Evolutionary conservation across 2,888 invertebrate species (phyloP).

Genomic region (Meta bourneti): DNA sequence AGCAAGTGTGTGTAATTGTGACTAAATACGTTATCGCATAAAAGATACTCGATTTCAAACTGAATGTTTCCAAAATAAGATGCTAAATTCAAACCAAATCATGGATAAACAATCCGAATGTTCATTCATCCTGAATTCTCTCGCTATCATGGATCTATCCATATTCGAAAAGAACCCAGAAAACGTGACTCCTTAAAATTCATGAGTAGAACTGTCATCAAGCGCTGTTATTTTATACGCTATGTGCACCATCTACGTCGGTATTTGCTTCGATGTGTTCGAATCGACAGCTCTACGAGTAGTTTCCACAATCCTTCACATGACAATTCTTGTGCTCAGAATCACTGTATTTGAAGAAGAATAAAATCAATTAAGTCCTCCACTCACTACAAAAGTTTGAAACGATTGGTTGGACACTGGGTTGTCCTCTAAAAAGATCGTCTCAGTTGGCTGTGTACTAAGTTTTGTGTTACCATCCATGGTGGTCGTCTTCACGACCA

Average conservation of each 20-base stretch:
- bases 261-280: neutral
- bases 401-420: too few species aligned
- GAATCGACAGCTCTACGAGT: neutral
- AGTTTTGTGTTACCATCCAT: slow-evolving; percentile 4
- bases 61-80: too few species aligned
- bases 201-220: neutral
- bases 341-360: neutral
- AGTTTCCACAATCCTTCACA: neutral
- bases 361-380: neutral
- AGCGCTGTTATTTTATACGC: slow-evolving; percentile 7
- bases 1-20: too few species aligned
- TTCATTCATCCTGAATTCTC: neutral
- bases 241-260: neutral
- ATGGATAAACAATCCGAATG: neutral
- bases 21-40: too few species aligned
- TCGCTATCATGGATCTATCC: slow-evolving; percentile 10
- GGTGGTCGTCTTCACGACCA: neutral
- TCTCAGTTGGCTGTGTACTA: neutral
- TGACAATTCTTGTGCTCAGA: neutral
- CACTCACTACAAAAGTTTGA: neutral
- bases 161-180: neutral
- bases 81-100: too few species aligned
- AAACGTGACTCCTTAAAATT: neutral
- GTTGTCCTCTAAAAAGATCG: neutral
- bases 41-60: too few species aligned